A percentile compares a stretch with the other conserved stretches of the same genome.
These are phyloP conservation scores for Athripsodes cinereus DNA, from an alignment of 2,888 invertebrate genomes.

Conservation along the genomic window DNA sequence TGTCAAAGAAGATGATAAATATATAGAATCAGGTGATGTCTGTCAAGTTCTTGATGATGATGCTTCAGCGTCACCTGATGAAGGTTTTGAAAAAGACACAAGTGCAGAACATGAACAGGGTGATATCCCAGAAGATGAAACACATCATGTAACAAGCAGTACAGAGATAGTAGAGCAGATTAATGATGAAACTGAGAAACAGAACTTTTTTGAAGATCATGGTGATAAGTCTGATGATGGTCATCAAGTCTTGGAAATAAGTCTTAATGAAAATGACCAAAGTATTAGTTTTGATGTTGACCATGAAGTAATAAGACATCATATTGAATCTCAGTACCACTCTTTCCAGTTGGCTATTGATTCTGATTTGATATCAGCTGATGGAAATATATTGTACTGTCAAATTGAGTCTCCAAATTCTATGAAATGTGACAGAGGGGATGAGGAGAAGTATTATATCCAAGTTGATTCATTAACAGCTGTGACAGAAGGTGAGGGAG, in stretches of 20 bases:
- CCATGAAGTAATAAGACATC: neutral
- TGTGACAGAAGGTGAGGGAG: neutral
- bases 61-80: neutral
- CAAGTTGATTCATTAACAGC: neutral
- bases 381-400: slow-evolving; percentile 7
- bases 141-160: neutral
- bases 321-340: neutral
- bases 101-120: neutral
- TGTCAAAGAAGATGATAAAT: neutral
- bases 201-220: no score
- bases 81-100: no score
- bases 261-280: neutral
- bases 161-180: no score
- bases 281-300: neutral
- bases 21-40: neutral
- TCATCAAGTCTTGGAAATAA: neutral
- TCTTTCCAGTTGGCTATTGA: neutral
- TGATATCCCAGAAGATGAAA: neutral
- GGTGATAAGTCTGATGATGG: neutral
- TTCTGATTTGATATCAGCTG: slow-evolving; percentile 5
- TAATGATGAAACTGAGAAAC: no score
- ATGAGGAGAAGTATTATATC: neutral
- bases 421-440: neutral
- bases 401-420: slow-evolving; percentile 5
- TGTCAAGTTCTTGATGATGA: neutral